A percentile compares a stretch with the other conserved stretches of the same genome.
phyloP scores from a whole-genome alignment of 2,797 vertebrate species.

The Fundulus diaphanus region DNA sequence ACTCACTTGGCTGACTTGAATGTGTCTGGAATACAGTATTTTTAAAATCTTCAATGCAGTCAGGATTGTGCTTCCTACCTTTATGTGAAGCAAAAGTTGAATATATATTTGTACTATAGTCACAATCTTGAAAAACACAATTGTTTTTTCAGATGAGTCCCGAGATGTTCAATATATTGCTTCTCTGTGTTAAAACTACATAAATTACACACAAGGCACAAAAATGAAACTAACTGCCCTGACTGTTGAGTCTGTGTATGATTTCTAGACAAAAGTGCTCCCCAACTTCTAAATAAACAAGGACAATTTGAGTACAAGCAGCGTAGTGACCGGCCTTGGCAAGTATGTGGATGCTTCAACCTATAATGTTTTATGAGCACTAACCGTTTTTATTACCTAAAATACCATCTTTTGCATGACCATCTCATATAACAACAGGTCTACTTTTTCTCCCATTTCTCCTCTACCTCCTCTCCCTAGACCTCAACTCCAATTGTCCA shows the following conservation, averaged over 20 bases:
- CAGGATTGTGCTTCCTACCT: slow-evolving; percentile 48
- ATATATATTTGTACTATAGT: slow-evolving; percentile 49
- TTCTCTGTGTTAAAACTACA: slow-evolving; percentile 7
- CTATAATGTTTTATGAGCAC: slow-evolving; percentile 3
- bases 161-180: slow-evolving; percentile 2
- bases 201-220: neutral
- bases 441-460: neutral
- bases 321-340: neutral
- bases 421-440: neutral
- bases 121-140: slow-evolving; percentile 47
- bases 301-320: slow-evolving; percentile 4
- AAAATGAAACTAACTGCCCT: slow-evolving; percentile 7
- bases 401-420: neutral
- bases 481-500: slow-evolving; percentile 3
- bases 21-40: slow-evolving; percentile 20
- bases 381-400: neutral
- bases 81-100: slow-evolving; percentile 45
- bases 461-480: neutral
- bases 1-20: slow-evolving; percentile 22
- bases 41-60: slow-evolving; percentile 45
- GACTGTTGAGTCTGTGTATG: neutral
- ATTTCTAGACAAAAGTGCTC: slow-evolving; percentile 2
- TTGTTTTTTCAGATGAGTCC: slow-evolving; percentile 9
- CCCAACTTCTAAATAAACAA: slow-evolving; percentile 1
- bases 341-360: slow-evolving; percentile 1